Base-by-base conservation (phyloP, 2,888 invertebrate species). In the Nasonia oneida region DNA sequence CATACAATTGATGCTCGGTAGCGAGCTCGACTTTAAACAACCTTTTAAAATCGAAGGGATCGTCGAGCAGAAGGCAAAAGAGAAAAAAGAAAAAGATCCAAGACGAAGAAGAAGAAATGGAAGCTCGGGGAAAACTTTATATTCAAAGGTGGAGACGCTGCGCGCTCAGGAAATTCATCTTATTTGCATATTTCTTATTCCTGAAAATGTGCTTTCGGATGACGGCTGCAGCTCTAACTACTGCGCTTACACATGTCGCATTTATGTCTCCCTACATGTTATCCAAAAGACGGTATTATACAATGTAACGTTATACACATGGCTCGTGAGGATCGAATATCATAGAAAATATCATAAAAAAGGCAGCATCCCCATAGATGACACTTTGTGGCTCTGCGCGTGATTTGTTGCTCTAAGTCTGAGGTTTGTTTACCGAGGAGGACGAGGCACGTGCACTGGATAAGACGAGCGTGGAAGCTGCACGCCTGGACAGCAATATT, bases 101-200 rank as follows among this genome's bases (percentile, higher is more conserved):
- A 33, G 15, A 18, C 1, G 53, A 18, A 53, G 10, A 18, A 53
- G 18, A 23, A 15, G 29, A 64, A 50, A 53, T 57, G 73, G 50
- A 88, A 79, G 88, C 89, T 89, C 89, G 53, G 18, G 18, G 53
- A 15, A 15, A 53, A 15, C 53, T 53, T 53, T 53, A 89, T 89
- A 89, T 89, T 89, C 89, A 86, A 84, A 83, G 86, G 81, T 70
- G 85, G 80, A 84, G 85, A 88, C 83, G 88, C 87, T 70, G 18
- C 1, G 6, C 57, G 39, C 39, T 8, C 23, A 29, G 80, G 33
- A 53, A 53, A 71, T 80, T 80, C 70, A 70, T 71, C 80, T 71
- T 80, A 80, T 79, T 70, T 67, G 79, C 79, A 79, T 50, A 79
- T 79, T 79, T 67, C 42, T 42, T 67, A 42, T 47, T 67, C 47